These are phyloP conservation scores for Euura saliciscinereae DNA, from an alignment of 1,140 invertebrate genomes.

Conservation along the genomic window DNA sequence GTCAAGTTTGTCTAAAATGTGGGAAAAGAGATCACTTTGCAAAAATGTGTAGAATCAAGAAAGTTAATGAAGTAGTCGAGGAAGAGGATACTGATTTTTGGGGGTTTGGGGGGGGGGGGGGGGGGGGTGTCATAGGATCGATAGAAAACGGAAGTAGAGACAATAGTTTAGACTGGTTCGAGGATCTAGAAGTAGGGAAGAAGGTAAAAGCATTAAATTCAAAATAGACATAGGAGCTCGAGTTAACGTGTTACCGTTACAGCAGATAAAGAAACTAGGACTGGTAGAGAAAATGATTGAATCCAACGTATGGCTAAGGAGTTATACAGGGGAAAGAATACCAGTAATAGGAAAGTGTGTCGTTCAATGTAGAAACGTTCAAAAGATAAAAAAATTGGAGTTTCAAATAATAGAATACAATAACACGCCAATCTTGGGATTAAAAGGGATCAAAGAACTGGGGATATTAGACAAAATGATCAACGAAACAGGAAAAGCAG, in stretches of 20 bases:
- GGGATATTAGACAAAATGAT: conserved; percentile 32
- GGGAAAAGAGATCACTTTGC: conserved; percentile 29
- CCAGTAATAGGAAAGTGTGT: conserved; percentile 16
- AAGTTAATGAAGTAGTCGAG: conserved; percentile 12
- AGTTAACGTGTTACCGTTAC: conserved; percentile 25
- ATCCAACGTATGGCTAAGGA: conserved; percentile 11
- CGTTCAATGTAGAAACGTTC: conserved; percentile 11
- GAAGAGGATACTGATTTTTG: conserved; percentile 7
- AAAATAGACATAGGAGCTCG: conserved; percentile 27
- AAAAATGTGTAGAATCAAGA: conserved; percentile 23
- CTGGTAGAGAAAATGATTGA: conserved; percentile 9
- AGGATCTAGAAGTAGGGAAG: conserved; percentile 23
- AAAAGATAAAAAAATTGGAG: conserved; percentile 13
- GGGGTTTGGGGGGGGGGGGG: too few species aligned
- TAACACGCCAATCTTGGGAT: conserved; percentile 31
- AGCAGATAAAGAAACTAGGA: conserved; percentile 17
- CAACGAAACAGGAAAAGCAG: conserved; percentile 29
- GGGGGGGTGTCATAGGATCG: conserved; percentile 1
- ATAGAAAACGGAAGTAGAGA: not conserved
- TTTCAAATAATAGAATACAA: conserved; percentile 34
- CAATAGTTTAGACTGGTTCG: not conserved
- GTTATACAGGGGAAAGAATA: conserved; percentile 23
- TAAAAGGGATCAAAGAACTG: conserved; percentile 27
- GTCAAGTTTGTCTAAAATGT: conserved; percentile 25
- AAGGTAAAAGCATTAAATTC: conserved; percentile 18